Evolutionary conservation across 1,140 invertebrate genomes (phyloP), one percentile per base, ranked within the genome.

Genomic region (Scaptomyza pallida): DNA sequence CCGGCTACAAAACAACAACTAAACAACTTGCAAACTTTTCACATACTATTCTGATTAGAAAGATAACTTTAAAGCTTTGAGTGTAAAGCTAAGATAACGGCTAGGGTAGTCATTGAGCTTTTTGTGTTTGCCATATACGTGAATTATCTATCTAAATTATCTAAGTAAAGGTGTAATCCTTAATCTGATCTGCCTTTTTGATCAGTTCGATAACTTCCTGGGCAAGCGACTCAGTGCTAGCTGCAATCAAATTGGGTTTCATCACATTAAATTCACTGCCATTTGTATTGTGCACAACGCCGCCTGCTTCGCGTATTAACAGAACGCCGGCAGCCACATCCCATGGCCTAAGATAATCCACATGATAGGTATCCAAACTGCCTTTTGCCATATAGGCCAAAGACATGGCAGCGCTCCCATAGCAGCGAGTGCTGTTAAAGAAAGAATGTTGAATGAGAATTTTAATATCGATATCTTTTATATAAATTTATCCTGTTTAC

Each of bases 231-330:
- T 91, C 75, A 19, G 93, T 93, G 30, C 93, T 92, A 16, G 95
- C 93, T 65, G 93, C 94, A 40, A 96, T 86, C 12, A 95, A 93
- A 69, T 93, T 92, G 9, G 95, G 92, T 21, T 92, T 92, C 93
- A 95, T 93, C 9, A 96, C 83, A 89, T 96, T 92, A 41, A 96
- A 93, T 80, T 92, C 91, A 44, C 91, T 92, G 33, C 95, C 94
- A 76, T 92, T 92, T 4, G 94, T 93, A 77, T 95, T 94, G 43
- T 93, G 89, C 3, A 96, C 92, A 63, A 92, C 81, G 12, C 95
- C 96, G 13, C 96, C 96, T 44, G 96, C 96, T 92, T 97, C 96
- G 76, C 92, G 91, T 3, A 96, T 92, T 57, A 97, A 95, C 17
- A 97, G 67, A 67, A 92, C 93, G n/a, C 93, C 95, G 2, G 94